These are phyloP conservation scores for Girardia tigrina DNA, from an alignment of 2,888 invertebrate species.

Conservation along the genomic window DNA sequence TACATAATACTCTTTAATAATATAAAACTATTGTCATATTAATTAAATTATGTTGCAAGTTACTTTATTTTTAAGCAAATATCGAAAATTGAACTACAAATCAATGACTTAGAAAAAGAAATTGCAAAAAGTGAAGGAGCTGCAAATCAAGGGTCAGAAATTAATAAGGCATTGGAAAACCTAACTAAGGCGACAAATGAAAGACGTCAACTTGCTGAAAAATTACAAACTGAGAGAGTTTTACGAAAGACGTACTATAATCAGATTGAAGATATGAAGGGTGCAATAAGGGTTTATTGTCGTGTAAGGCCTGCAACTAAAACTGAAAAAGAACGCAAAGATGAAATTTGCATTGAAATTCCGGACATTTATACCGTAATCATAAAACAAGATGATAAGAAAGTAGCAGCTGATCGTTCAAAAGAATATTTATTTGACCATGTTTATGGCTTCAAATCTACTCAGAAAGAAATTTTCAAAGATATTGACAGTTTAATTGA, in stretches of 20 bases:
- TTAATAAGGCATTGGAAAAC: neutral
- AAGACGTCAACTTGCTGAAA: neutral
- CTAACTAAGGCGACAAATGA: neutral
- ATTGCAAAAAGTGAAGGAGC: neutral
- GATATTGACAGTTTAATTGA: neutral
- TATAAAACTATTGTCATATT: no score
- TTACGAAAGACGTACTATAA: neutral
- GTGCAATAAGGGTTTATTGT: neutral
- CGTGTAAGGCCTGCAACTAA: neutral
- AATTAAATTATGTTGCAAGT: no score
- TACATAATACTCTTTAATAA: no score
- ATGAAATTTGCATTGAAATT: neutral
- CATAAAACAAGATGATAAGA: neutral
- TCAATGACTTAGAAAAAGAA: neutral
- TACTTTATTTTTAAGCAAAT: neutral
- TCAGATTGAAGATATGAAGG: slow-evolving; percentile 9
- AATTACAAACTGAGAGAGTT: slow-evolving; percentile 6
- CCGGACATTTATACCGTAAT: neutral
- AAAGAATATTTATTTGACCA: neutral
- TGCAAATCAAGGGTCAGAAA: neutral
- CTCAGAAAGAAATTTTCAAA: neutral
- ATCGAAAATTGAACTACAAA: neutral
- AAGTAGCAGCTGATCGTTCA: neutral
- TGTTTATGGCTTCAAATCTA: neutral
- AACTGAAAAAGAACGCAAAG: neutral